These are phyloP conservation scores for Leontocebus nigricollis DNA, from an alignment of 2,797 vertebrate species.

Conservation along the genomic window DNA sequence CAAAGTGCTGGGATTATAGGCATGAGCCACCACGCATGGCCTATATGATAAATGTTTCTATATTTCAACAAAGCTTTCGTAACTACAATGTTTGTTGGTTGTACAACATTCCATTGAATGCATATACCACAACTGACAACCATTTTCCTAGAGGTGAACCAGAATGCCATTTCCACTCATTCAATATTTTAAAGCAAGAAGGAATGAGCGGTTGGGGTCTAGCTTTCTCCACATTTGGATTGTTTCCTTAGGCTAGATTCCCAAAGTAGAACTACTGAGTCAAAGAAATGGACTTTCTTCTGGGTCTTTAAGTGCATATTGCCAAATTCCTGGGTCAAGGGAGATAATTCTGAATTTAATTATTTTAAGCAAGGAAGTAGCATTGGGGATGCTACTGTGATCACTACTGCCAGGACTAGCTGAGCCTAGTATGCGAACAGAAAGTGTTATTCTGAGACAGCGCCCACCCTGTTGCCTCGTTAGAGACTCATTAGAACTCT, in stretches of 20 bases:
- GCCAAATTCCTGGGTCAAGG: not conserved
- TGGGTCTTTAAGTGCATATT: not conserved
- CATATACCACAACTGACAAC: not conserved
- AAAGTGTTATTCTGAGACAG: not conserved
- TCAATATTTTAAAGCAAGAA: not conserved
- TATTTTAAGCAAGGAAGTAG: not conserved
- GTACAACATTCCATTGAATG: not conserved
- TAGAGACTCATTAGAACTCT: not conserved
- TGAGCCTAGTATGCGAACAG: not conserved
- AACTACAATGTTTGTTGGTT: not conserved
- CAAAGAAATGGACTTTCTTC: slow-evolving; percentile 10
- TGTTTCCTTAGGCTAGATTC: slow-evolving; percentile 1
- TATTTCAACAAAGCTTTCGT: not conserved
- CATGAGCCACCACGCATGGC: not conserved
- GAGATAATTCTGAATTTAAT: not conserved
- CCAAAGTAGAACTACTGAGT: slow-evolving; percentile 17
- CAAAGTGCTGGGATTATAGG: not conserved
- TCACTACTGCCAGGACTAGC: not conserved
- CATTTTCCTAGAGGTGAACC: not conserved
- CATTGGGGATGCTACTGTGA: not conserved
- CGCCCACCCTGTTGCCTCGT: not conserved
- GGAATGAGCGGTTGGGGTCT: not conserved
- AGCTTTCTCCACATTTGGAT: not conserved
- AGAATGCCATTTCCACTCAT: not conserved
- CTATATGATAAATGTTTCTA: not conserved